phyloP scores from a whole-genome alignment of 1,140 invertebrate genomes.

The Saccostrea glomerata region DNA sequence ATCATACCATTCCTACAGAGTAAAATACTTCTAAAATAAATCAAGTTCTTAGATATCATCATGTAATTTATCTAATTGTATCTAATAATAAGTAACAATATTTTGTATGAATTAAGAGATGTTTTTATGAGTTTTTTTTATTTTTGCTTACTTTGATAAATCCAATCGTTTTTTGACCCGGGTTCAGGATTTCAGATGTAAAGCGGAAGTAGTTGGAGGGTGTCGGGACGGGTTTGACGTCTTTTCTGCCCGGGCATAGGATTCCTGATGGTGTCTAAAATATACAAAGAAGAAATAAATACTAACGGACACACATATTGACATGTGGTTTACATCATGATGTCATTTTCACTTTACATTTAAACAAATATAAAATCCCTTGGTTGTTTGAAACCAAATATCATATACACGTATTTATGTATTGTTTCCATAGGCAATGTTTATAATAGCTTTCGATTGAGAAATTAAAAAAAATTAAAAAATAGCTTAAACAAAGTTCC shows the following conservation, averaged over 20 bases:
- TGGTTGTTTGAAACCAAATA: neutral
- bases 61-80: neutral
- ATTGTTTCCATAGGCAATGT: neutral
- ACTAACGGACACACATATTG: too few relatives aligned
- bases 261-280: constrained; percentile 58
- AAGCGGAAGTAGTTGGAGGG: constrained; percentile 54
- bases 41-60: neutral
- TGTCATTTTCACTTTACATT: too few relatives aligned
- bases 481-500: neutral
- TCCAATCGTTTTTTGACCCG: constrained; percentile 43
- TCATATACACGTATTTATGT: neutral
- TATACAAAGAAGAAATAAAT: too few relatives aligned
- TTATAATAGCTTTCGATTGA: too few relatives aligned
- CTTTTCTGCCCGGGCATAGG: constrained; percentile 54
- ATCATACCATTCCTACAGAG: constrained; percentile 64
- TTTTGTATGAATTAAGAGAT: too few relatives aligned
- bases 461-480: too few relatives aligned
- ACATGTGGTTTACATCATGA: too few relatives aligned
- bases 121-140: neutral
- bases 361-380: too few relatives aligned
- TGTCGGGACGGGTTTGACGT: constrained; percentile 54
- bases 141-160: constrained; percentile 56
- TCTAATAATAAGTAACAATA: neutral
- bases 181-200: constrained; percentile 56
- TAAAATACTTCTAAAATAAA: neutral